phyloP scores from a whole-genome alignment of 2,888 invertebrate genomes.

The Drosophila suboccidentalis region DNA sequence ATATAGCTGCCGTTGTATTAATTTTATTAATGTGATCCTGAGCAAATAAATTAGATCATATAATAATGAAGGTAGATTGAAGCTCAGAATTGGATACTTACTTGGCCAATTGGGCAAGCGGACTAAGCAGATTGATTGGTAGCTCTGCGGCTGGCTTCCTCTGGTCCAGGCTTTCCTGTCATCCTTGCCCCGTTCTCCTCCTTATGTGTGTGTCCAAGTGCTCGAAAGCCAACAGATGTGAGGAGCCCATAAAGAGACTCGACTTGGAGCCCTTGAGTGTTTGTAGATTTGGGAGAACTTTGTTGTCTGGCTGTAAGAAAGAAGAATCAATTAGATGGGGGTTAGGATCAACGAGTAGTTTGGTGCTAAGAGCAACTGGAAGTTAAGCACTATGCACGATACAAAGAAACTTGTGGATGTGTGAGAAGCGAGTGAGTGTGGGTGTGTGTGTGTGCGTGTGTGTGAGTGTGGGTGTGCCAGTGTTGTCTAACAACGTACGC shows the following conservation, averaged over 20 bases:
- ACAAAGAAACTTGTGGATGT: constrained; percentile 75
- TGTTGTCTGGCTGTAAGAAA: constrained; percentile 84
- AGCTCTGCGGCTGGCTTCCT: constrained; percentile 89
- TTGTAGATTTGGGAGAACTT: constrained; percentile 85
- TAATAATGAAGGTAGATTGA: too few relatives aligned
- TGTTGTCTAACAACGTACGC: constrained; percentile 57
- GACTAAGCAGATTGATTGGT: constrained; percentile 96
- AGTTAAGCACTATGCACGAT: constrained; percentile 82
- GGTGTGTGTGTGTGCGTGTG: constrained; percentile 1
- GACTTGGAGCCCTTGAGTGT: constrained; percentile 88
- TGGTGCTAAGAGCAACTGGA: constrained; percentile 79
- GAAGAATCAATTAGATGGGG: constrained; percentile 46
- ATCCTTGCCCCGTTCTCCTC: constrained; percentile 84
- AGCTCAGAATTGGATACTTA: too few relatives aligned
- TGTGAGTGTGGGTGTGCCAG: constrained; percentile 51
- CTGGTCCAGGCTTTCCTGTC: too few relatives aligned
- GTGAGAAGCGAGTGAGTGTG: constrained; percentile 25
- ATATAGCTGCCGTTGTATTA: too few relatives aligned
- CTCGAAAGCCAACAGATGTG: constrained; percentile 83
- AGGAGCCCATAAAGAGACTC: constrained; percentile 86
- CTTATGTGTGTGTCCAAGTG: too few relatives aligned
- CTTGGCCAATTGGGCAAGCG: constrained; percentile 95
- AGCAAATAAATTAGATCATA: too few relatives aligned
- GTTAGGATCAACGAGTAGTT: constrained; percentile 19
- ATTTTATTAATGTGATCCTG: too few relatives aligned